phyloP scores from a whole-genome alignment of 2,797 vertebrate species.

The Vultur gryphus region DNA sequence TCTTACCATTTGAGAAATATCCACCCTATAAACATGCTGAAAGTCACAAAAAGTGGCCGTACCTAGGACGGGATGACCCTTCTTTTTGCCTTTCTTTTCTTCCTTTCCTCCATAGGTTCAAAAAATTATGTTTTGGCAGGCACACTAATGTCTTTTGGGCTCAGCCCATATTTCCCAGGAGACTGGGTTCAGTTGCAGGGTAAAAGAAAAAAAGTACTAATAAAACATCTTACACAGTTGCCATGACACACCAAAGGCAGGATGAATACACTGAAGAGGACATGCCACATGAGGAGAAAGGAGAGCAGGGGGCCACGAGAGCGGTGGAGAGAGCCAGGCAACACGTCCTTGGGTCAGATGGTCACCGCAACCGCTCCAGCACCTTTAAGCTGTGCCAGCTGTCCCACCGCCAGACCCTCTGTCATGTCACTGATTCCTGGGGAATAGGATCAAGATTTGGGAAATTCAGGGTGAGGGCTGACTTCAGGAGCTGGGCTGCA shows the following conservation, averaged over 20 bases:
- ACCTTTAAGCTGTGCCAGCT: constrained; percentile 6
- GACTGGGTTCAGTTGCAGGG: constrained; percentile 36
- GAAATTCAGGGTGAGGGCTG: not conserved
- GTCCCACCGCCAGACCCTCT: not conserved
- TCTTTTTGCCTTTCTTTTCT: not conserved
- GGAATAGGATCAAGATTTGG: not conserved
- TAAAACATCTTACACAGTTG: constrained; percentile 38
- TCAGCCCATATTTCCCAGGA: constrained; percentile 55
- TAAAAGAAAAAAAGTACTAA: constrained; percentile 3
- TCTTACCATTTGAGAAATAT: not conserved
- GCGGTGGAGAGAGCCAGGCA: not conserved
- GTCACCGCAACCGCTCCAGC: not conserved
- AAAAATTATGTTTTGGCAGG: constrained; percentile 12
- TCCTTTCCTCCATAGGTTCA: not conserved
- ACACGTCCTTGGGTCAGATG: not conserved
- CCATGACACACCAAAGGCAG: constrained; percentile 18
- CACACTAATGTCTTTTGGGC: not conserved
- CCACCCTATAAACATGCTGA: not conserved
- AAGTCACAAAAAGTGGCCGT: fast-evolving
- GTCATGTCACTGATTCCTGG: not conserved
- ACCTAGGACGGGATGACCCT: not conserved
- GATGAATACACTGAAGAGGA: not conserved
- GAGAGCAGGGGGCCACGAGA: not conserved
- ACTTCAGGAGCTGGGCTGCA: not conserved
- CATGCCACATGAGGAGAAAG: not conserved